phyloP scores from a whole-genome alignment of 2,888 invertebrate species.

The Linnaemya vulpina region DNA sequence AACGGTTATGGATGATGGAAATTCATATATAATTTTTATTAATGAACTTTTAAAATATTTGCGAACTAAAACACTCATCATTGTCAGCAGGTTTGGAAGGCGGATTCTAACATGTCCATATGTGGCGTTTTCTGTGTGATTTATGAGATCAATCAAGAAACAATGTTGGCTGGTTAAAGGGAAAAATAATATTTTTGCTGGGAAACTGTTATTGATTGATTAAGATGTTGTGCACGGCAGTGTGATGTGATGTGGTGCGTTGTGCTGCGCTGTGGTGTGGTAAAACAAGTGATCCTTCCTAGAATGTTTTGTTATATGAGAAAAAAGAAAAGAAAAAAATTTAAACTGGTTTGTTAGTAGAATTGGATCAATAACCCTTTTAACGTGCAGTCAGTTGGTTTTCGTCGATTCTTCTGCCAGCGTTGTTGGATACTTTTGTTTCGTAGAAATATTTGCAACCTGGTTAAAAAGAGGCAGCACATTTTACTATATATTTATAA shows the following conservation, averaged over 20 bases:
- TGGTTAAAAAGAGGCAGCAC: conserved; percentile 15
- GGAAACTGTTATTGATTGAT: conserved; percentile 53
- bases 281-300: conserved; percentile 10
- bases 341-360: conserved; percentile 50
- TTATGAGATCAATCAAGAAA: conserved; percentile 50
- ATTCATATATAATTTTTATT: conserved; percentile 32
- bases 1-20: conserved; percentile 3
- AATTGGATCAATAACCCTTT: conserved; percentile 69
- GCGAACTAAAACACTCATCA: conserved; percentile 36
- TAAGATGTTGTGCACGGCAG: conserved; percentile 60
- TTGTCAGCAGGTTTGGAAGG: conserved; percentile 38
- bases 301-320: conserved; percentile 22
- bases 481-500: conserved; percentile 16
- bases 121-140: conserved; percentile 49
- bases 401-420: conserved; percentile 10
- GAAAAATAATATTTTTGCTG: conserved; percentile 18
- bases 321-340: not conserved
- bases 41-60: conserved; percentile 43
- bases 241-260: not conserved
- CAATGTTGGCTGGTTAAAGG: conserved; percentile 24
- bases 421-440: conserved; percentile 31
- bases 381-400: conserved; percentile 49
- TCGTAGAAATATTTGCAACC: conserved; percentile 60
- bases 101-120: conserved; percentile 19
- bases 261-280: not conserved